Evolutionary conservation across 2,888 invertebrate genomes (phyloP).

Genomic region (Bimastos eiseni): DNA sequence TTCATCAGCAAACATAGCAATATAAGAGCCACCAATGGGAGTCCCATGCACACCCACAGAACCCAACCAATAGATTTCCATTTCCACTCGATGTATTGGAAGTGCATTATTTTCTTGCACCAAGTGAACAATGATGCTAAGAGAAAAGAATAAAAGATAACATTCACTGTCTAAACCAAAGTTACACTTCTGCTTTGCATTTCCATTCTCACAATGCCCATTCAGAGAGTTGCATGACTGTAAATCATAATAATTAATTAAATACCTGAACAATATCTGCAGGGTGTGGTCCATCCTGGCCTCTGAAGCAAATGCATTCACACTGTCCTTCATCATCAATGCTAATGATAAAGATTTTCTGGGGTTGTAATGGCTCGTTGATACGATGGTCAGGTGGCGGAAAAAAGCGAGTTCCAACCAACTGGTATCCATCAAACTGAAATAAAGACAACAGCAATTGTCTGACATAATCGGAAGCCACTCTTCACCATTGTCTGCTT

Average conservation of each 20-base stretch:
- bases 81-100: no score
- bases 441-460: neutral
- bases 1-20: no score
- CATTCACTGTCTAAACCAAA: neutral
- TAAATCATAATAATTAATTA: neutral
- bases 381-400: neutral
- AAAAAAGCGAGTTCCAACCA: conserved; percentile 18
- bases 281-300: neutral
- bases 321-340: neutral
- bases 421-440: conserved; percentile 21
- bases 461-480: neutral
- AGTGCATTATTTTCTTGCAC: no score
- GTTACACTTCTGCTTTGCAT: neutral
- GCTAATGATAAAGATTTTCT: conserved; percentile 1
- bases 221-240: neutral
- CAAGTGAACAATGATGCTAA: neutral
- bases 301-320: conserved; percentile 19
- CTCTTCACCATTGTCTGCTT: neutral
- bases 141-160: neutral
- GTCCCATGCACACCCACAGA: no score
- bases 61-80: no score
- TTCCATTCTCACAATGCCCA: neutral
- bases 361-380: neutral
- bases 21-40: no score
- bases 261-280: neutral